Evolutionary conservation across 2,888 invertebrate species (phyloP).

Genomic region (Andrena bucephala): DNA sequence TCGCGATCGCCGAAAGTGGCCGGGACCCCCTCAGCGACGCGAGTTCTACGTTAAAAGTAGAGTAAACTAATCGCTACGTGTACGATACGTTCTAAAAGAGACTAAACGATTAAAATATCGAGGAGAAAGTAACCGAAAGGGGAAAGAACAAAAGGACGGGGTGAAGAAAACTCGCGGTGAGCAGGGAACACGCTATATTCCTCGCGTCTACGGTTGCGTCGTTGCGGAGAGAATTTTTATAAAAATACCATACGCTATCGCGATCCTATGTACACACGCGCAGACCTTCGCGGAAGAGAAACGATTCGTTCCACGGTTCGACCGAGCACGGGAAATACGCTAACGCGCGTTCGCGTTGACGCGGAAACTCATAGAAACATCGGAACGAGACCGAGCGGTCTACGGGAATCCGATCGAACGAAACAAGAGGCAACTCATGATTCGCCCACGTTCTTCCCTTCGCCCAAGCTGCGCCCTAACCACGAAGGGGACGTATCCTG

Average conservation of each 20-base stretch:
- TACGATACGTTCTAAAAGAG: constrained; percentile 28
- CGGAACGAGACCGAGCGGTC: constrained; percentile 9
- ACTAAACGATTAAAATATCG: constrained; percentile 32
- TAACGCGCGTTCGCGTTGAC: neutral
- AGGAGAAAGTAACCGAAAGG: neutral
- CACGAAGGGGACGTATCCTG: neutral
- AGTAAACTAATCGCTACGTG: constrained; percentile 40
- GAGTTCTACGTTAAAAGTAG: constrained; percentile 32
- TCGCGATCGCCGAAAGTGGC: constrained; percentile 9
- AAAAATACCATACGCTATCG: constrained; percentile 67
- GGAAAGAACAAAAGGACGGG: neutral
- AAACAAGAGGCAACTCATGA: neutral
- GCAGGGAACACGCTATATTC: constrained; percentile 27
- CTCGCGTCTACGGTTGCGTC: constrained; percentile 44
- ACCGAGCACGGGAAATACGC: constrained; percentile 15
- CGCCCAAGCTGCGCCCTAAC: constrained; percentile 4
- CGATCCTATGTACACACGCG: constrained; percentile 63
- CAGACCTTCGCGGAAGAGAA: constrained; percentile 49
- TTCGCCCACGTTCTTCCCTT: constrained; percentile 5
- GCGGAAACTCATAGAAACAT: constrained; percentile 20
- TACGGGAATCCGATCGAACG: constrained; percentile 6
- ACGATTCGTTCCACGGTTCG: constrained; percentile 29
- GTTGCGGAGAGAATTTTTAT: constrained; percentile 59
- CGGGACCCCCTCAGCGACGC: neutral
- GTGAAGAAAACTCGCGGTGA: constrained; percentile 29